Base-by-base conservation (phyloP, 2,888 invertebrate genomes). In the Alcis repandata region DNA sequence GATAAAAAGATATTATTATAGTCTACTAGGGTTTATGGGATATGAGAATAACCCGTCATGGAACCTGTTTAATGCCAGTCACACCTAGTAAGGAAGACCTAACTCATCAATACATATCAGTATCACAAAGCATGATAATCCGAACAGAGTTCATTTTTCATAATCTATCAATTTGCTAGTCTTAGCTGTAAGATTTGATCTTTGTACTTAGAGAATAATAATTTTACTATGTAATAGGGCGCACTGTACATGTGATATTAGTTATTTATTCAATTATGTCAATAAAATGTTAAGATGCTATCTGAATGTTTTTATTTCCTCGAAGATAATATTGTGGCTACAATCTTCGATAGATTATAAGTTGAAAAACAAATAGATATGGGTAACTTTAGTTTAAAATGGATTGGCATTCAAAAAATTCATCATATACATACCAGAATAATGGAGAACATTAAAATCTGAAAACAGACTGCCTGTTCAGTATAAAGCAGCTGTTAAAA, bases 241-340 rank as follows among this genome's bases (percentile, higher is more conserved):
- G 87, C 90, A 90, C 87, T 91, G 85, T 91, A 82, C 84, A 89
- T 92, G 92, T 92, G 92, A 92, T 92, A 92, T 85, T 92, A 91
- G 91, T 90, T 86, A 89, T 80, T 89, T 88, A 88, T 87, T 79
- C 76, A 74, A 77, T 85, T 86, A 86, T 79, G 80, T 84, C 73
- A 87, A 84, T 85, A 86, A 84, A 82, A 82, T 78, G 68, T 71
- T 76, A 79, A 69, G 68, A 75, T 66, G 74, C 79, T 73, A 76
- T 72, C 63, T 59, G 53, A 19, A 48, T 68, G 40, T 64, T 75
- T 73, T 72, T 49, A 53, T 52, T 65, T 46, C 32, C 2, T 53
- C 6, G 11, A 17, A 17, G 19, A 33, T 49, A 49, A 33, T 9
- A 19, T 51, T 20, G 11, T 27, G 6, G 15, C 1, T 32, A 19